Conservation (phyloP, 2,113 vertebrate genomes). For the Colaptes auratus region DNA sequence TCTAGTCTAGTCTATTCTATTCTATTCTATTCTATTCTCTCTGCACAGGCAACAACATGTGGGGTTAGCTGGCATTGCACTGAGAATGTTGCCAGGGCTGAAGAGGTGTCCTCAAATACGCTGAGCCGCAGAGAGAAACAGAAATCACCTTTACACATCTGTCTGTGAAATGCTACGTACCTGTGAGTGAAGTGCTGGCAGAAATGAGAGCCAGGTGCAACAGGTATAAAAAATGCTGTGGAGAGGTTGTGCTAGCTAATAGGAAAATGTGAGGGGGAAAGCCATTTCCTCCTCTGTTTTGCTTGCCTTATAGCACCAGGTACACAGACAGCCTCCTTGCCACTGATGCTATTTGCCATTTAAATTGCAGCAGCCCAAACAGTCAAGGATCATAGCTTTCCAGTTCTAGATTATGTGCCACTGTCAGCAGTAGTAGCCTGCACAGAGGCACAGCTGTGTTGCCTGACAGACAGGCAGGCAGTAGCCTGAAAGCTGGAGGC, state of each 20-base stretch:
- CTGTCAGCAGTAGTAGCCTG: background rate
- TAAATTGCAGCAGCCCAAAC: background rate
- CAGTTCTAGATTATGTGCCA: accelerated
- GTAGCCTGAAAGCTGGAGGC: background rate
- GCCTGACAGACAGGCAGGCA: background rate
- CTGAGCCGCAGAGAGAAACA: background rate
- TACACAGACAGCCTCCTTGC: background rate
- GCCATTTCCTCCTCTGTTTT: accelerated
- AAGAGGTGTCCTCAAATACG: background rate
- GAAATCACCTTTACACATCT: accelerated
- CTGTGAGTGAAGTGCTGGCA: background rate
- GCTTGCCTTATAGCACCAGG: background rate
- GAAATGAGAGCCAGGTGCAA: background rate
- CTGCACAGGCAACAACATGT: accelerated
- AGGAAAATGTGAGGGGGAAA: background rate
- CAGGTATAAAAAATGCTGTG: background rate
- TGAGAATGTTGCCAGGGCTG: background rate
- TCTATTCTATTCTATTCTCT: no score
- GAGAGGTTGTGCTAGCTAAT: background rate
- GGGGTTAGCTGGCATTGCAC: accelerated
- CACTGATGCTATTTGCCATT: background rate
- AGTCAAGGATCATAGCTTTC: accelerated
- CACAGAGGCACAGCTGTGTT: background rate
- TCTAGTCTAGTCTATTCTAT: no score
- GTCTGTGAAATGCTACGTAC: accelerated